A percentile compares a stretch with the other conserved stretches of the same genome.
Conservation (phyloP, 1,140 invertebrate genomes). For the Dermatophagoides farinae region DNA sequence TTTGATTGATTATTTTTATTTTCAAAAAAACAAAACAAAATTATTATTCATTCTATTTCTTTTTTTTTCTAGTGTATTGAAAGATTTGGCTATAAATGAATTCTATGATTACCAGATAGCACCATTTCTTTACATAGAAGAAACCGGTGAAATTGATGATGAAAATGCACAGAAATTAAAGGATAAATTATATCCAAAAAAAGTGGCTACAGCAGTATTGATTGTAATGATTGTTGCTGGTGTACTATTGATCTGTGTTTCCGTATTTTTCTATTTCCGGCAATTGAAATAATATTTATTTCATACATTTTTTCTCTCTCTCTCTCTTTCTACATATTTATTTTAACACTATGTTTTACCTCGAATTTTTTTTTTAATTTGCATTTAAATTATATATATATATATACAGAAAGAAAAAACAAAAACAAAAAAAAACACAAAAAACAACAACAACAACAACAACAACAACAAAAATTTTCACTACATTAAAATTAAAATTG, state of each 20-base stretch:
- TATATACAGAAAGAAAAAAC: no score
- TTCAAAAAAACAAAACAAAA: no score
- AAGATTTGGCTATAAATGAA: neutral
- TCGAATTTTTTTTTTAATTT: no score
- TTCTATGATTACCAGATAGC: neutral
- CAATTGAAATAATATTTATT: no score
- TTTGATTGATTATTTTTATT: neutral
- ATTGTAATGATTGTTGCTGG: neutral
- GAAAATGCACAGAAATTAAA: neutral
- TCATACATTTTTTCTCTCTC: no score
- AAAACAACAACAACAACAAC: no score
- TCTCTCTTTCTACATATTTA: no score
- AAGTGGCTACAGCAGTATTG: neutral
- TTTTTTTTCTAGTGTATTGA: neutral
- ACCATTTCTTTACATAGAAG: neutral
- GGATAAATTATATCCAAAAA: neutral
- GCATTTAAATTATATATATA: no score
- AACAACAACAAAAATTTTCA: no score
- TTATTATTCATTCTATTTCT: neutral
- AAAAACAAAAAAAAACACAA: no score
- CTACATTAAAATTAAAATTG: no score
- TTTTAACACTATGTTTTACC: no score
- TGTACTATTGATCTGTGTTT: neutral
- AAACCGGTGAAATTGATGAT: neutral
- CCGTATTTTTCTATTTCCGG: neutral